phyloP scores from a whole-genome alignment of 2,113 vertebrate genomes.

The Sturnus vulgaris region DNA sequence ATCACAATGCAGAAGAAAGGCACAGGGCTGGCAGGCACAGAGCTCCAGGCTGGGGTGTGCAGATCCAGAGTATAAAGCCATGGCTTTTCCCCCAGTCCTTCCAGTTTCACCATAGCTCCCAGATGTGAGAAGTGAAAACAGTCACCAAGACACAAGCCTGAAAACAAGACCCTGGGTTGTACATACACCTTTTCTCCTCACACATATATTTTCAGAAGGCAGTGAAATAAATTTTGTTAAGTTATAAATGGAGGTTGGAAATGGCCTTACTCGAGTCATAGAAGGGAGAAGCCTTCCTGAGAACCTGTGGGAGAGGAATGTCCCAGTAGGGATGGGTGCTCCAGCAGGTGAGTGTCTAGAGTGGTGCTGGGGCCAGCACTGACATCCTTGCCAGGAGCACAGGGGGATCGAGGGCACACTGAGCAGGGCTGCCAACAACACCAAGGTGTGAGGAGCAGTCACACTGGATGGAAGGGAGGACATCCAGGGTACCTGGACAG shows the following conservation, averaged over 20 bases:
- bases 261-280: background rate
- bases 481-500: background rate
- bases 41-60: background rate
- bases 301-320: background rate
- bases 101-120: background rate
- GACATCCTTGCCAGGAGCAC: background rate
- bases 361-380: background rate
- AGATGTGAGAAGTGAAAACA: background rate
- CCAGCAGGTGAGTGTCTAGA: rapidly evolving
- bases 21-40: background rate
- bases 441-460: background rate
- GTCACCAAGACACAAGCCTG: background rate
- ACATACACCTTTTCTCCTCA: background rate
- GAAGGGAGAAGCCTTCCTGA: background rate
- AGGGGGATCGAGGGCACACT: background rate
- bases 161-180: background rate
- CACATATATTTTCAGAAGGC: background rate
- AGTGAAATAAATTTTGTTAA: background rate
- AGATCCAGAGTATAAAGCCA: background rate
- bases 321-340: background rate
- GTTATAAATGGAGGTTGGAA: background rate
- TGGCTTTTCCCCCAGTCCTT: background rate
- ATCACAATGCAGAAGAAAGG: background rate
- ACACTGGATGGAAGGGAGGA: background rate
- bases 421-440: background rate